Conservation (phyloP, 2,797 vertebrate genomes). For the Lateolabrax maculatus region DNA sequence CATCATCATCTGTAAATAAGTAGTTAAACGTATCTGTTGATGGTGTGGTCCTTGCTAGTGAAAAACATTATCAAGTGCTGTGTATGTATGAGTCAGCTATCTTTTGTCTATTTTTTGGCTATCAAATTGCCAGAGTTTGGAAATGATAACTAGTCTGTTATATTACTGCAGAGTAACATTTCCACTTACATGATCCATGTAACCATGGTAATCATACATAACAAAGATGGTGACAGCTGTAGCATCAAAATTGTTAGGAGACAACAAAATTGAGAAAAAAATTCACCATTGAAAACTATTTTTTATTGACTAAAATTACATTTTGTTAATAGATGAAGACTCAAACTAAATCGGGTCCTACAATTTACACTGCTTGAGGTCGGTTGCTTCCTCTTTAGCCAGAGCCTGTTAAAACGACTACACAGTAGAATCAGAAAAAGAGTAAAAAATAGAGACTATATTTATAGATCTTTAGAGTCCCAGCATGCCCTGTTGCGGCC, state of each 20-base stretch:
- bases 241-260: not conserved
- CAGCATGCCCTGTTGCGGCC: conserved; percentile 40
- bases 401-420: not conserved
- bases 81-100: too few relatives aligned
- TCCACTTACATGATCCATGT: too few relatives aligned
- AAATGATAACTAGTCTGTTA: not conserved
- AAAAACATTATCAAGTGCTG: too few relatives aligned
- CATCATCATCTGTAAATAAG: too few relatives aligned
- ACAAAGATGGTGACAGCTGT: not conserved
- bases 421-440: not conserved
- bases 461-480: conserved; percentile 15
- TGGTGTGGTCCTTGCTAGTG: too few relatives aligned
- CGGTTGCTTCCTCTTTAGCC: too few relatives aligned
- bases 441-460: not conserved
- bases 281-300: not conserved
- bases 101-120: too few relatives aligned
- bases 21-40: too few relatives aligned
- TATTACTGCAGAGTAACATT: not conserved
- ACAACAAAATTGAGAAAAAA: not conserved
- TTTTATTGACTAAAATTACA: too few relatives aligned
- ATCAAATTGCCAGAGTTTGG: not conserved
- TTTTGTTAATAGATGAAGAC: too few relatives aligned
- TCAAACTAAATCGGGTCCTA: not conserved
- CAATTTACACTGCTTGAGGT: not conserved
- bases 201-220: not conserved